These are phyloP conservation scores for Aleadryas rufinucha DNA, from an alignment of 2,113 vertebrate genomes.

Conservation along the genomic window DNA sequence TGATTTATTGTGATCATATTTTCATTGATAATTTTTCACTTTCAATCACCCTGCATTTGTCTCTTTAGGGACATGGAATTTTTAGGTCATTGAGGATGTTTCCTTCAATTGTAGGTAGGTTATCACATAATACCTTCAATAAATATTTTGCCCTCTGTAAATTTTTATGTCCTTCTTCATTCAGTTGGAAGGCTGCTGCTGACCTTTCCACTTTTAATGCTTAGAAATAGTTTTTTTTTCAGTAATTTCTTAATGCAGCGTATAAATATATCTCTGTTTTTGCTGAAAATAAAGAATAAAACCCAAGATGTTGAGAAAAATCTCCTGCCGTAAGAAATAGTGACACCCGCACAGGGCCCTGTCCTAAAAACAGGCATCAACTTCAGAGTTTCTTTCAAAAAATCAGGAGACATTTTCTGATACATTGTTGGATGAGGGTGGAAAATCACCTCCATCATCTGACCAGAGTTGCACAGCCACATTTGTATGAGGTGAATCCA, in stretches of 20 bases:
- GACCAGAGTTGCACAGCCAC: background rate
- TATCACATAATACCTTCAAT: background rate
- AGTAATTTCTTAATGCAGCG: background rate
- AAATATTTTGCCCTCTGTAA: background rate
- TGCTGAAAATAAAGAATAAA: background rate
- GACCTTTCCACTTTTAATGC: background rate
- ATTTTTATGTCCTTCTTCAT: background rate
- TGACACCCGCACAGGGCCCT: background rate
- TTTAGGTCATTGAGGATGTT: background rate
- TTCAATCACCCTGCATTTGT: background rate
- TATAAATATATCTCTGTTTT: background rate
- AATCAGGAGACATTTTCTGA: background rate
- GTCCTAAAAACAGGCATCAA: background rate
- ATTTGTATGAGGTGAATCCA: background rate
- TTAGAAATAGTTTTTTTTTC: background rate
- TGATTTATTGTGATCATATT: background rate
- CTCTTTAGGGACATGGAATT: background rate
- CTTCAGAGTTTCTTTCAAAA: background rate
- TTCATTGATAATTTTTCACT: too few species aligned
- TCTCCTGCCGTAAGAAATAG: background rate
- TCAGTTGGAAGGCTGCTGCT: background rate
- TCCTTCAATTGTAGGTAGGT: background rate
- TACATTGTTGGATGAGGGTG: accelerated
- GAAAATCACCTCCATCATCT: background rate
- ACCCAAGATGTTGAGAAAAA: background rate